Evolutionary conservation across 2,888 invertebrate genomes (phyloP).

Genomic region (Cephus runcator): DNA sequence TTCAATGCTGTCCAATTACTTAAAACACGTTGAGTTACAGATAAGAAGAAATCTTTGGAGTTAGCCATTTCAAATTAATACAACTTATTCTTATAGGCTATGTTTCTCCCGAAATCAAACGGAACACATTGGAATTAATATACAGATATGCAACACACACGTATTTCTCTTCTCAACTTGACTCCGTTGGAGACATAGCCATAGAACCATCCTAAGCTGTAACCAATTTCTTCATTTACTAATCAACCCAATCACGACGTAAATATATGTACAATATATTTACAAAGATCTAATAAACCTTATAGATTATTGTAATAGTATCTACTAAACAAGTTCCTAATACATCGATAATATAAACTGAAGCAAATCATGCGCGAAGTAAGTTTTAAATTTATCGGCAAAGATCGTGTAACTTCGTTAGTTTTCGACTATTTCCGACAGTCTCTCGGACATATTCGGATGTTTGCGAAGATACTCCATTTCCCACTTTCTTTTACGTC

Average conservation of each 20-base stretch:
- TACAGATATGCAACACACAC: too few species aligned
- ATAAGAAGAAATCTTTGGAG: slow-evolving; percentile 38
- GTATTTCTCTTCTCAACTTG: too few species aligned
- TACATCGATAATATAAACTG: neutral
- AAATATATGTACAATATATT: neutral
- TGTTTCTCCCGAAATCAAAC: too few species aligned
- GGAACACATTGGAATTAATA: too few species aligned
- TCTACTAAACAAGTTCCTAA: neutral
- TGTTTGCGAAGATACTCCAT: neutral
- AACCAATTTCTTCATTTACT: neutral
- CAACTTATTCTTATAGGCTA: neutral
- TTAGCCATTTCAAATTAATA: slow-evolving; percentile 36
- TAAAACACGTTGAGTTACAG: slow-evolving; percentile 52
- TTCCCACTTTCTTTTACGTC: neutral
- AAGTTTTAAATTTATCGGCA: neutral
- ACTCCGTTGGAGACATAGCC: too few species aligned
- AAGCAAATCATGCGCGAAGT: neutral
- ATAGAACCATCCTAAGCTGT: neutral
- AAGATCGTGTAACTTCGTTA: neutral
- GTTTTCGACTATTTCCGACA: neutral
- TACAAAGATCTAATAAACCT: neutral
- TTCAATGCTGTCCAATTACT: slow-evolving; percentile 60
- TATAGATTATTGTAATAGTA: neutral
- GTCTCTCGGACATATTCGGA: neutral
- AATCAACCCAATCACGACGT: neutral